Evolutionary conservation across 2,888 invertebrate species (phyloP).

Genomic region (Pheosia tremula): DNA sequence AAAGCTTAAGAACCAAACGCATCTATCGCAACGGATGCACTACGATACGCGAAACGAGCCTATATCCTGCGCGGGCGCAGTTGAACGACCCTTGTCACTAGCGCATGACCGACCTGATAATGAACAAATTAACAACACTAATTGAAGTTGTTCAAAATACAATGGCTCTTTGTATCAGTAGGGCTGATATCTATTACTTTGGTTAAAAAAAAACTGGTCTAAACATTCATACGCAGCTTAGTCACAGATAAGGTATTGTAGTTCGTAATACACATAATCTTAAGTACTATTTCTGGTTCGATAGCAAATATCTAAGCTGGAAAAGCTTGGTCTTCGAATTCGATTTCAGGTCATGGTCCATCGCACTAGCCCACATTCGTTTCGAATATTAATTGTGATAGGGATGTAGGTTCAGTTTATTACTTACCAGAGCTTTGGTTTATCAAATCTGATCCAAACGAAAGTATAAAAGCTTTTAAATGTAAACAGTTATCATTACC

Average conservation of each 20-base stretch:
- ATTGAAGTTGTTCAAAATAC: conserved; percentile 39
- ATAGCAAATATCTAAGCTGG: background rate
- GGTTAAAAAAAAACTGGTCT: conserved; percentile 25
- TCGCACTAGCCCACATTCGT: background rate
- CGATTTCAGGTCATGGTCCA: background rate
- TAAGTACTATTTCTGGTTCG: background rate
- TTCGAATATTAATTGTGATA: background rate
- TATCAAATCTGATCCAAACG: background rate
- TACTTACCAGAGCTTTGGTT: background rate
- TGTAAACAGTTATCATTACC: background rate
- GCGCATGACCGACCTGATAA: conserved; percentile 44
- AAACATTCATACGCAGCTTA: conserved; percentile 13
- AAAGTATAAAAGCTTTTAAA: background rate
- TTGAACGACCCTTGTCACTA: conserved; percentile 52
- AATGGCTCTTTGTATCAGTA: conserved; percentile 18
- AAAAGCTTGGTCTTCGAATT: background rate
- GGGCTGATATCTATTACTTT: conserved; percentile 31
- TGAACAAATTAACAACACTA: conserved; percentile 52
- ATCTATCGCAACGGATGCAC: conserved; percentile 62
- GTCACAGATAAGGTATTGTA: conserved; percentile 26
- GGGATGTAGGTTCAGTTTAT: background rate
- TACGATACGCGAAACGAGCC: conserved; percentile 59
- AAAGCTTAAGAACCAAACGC: conserved; percentile 25
- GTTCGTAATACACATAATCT: background rate
- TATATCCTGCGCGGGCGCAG: conserved; percentile 60